A percentile compares a stretch with the other conserved stretches of the same genome.
These are phyloP conservation scores for Neodiprion lecontei DNA, from an alignment of 1,140 invertebrate genomes.

Conservation along the genomic window DNA sequence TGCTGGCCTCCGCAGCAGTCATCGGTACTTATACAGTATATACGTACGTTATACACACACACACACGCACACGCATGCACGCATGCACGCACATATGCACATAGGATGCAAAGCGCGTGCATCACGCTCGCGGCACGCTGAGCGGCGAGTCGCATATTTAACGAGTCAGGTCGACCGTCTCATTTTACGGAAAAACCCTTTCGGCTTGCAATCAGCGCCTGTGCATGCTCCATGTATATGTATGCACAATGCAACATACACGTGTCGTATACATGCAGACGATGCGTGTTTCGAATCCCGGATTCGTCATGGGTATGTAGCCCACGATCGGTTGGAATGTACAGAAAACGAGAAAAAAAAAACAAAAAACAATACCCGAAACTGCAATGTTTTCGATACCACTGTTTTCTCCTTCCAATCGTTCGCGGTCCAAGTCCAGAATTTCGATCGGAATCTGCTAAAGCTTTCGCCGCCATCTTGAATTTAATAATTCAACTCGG, in stretches of 20 bases:
- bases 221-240: neutral
- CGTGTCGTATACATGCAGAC: neutral
- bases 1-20: conserved; percentile 19
- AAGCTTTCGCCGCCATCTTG: too few species aligned
- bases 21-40: too few species aligned
- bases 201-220: neutral
- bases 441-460: too few species aligned
- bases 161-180: neutral
- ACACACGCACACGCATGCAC: conserved; percentile 29
- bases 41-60: conserved; percentile 23
- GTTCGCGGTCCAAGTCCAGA: too few species aligned
- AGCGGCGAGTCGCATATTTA: neutral
- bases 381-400: too few species aligned
- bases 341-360: too few species aligned
- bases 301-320: neutral
- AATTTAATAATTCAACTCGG: too few species aligned
- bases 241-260: neutral
- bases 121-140: conserved; percentile 2
- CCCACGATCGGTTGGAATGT: neutral
- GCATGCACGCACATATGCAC: conserved; percentile 28
- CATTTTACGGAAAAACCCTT: neutral
- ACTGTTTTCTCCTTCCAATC: too few species aligned
- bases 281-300: neutral
- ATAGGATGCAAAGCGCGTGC: neutral
- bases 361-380: too few species aligned